phyloP scores from a whole-genome alignment of 2,888 invertebrate genomes.

The Cenopis cana region DNA sequence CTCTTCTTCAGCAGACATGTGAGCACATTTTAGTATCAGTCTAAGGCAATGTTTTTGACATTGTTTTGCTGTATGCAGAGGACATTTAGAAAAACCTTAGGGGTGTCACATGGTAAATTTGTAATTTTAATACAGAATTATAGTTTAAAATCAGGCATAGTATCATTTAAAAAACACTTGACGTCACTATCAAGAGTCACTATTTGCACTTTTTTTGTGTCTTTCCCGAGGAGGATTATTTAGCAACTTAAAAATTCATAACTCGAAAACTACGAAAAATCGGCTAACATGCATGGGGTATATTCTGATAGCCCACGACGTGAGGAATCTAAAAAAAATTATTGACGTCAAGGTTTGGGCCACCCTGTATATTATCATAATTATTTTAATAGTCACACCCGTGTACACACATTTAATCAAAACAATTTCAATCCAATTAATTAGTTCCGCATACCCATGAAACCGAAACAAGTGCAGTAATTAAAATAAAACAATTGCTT shows the following conservation, averaged over 20 bases:
- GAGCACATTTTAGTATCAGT: slow-evolving; percentile 27
- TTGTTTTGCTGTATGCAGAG: slow-evolving; percentile 8
- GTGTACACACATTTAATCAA: not conserved
- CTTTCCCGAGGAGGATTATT: no score
- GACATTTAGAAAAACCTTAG: slow-evolving; percentile 7
- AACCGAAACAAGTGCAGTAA: slow-evolving; percentile 35
- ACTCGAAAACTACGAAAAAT: no score
- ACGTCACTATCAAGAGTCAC: not conserved
- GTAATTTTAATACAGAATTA: not conserved
- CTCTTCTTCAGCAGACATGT: slow-evolving; percentile 20
- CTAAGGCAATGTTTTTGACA: slow-evolving; percentile 22
- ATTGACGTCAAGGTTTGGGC: no score
- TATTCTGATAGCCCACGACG: no score
- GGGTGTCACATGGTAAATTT: not conserved
- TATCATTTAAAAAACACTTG: no score
- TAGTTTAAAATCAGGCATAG: no score
- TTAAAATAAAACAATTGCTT: slow-evolving; percentile 41
- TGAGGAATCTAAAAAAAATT: no score
- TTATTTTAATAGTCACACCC: no score
- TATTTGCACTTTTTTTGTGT: no score
- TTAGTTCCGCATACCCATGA: not conserved
- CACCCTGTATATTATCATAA: no score
- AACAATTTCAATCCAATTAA: slow-evolving; percentile 6
- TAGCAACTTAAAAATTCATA: no score
- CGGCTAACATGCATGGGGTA: no score